Evolutionary conservation across 2,888 invertebrate species (phyloP), one percentile per base, ranked within the genome.

Genomic region (Tethea ocularis): DNA sequence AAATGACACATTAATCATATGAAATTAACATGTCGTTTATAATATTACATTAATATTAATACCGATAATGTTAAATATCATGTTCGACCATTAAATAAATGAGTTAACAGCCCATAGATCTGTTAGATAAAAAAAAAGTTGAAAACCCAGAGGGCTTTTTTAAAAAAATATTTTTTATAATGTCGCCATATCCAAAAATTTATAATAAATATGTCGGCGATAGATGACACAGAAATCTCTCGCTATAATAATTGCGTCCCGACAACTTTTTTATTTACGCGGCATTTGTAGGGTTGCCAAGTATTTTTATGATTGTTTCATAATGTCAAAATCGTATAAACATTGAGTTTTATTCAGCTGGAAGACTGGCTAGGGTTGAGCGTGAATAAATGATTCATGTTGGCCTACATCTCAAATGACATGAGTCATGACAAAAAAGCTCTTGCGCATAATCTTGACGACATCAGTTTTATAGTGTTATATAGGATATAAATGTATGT

Each of bases 261-360:
- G 46, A 20, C 20, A 46, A 10, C 20, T 10, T 41, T 46, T 46
- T 46, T 46, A 46, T 46, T 46, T 46, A 46, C 46, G 20, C 46
- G 46, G 20, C 46, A 46, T 46, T 46, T 46, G 46, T 64, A 71
- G 64, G 64, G 72, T 65, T 87, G 88, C 89, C 88, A 87, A 87
- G 75, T 80, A 87, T 85, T 87, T 88, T 88, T 85, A 87, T 81
- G 74, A 77, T 71, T 62, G 62, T 70, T 76, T 78, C 71, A 71
- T 75, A 69, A 77, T 78, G 75, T 77, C 82, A 75, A 74, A 76
- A 72, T 75, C 69, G 62, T 75, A 80, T 81, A 80, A 83, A 84
- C 71, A 72, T 64, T 59, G 58, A 56, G 63, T 75, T 80, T 80
- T 74, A 75, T 74, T 74, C 57, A 58, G 51, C 53, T 58, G 59